Evolutionary conservation across 2,797 vertebrate genomes (phyloP).

Genomic region (Pteronotus mesoamericanus): DNA sequence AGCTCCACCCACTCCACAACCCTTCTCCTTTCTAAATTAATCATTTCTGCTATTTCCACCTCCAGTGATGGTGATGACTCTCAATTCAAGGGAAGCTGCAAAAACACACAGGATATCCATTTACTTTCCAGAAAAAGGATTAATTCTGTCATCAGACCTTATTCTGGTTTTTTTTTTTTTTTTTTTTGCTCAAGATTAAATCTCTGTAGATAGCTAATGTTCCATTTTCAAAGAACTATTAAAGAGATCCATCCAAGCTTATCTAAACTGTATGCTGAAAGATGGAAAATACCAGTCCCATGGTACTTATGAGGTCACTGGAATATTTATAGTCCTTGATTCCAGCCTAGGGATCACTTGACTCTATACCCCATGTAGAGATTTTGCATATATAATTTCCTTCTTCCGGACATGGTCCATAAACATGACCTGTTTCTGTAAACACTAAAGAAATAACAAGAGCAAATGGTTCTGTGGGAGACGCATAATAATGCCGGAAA

Average conservation of each 20-base stretch:
- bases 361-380: slow-evolving; percentile 54
- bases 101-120: neutral
- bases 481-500: slow-evolving; percentile 6
- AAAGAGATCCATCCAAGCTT: slow-evolving; percentile 37
- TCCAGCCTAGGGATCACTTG: slow-evolving; percentile 18
- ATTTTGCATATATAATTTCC: slow-evolving; percentile 64
- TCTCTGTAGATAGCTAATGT: slow-evolving; percentile 18
- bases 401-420: slow-evolving; percentile 23
- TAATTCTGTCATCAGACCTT: neutral
- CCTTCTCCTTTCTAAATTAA: slow-evolving; percentile 58
- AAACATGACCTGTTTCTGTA: slow-evolving; percentile 53
- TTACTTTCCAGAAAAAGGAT: slow-evolving; percentile 38
- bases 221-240: slow-evolving; percentile 42
- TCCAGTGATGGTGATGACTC: slow-evolving; percentile 14
- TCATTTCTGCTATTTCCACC: slow-evolving; percentile 53
- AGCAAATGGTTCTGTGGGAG: neutral
- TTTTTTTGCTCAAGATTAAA: neutral
- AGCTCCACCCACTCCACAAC: slow-evolving; percentile 50
- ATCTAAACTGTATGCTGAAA: neutral
- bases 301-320: neutral
- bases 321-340: slow-evolving; percentile 48
- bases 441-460: slow-evolving; percentile 31
- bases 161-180: too few species aligned
- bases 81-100: slow-evolving; percentile 7
- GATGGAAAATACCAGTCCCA: slow-evolving; percentile 59